Evolutionary conservation across 2,113 vertebrate genomes (phyloP).

Genomic region (Cynoglossus semilaevis): DNA sequence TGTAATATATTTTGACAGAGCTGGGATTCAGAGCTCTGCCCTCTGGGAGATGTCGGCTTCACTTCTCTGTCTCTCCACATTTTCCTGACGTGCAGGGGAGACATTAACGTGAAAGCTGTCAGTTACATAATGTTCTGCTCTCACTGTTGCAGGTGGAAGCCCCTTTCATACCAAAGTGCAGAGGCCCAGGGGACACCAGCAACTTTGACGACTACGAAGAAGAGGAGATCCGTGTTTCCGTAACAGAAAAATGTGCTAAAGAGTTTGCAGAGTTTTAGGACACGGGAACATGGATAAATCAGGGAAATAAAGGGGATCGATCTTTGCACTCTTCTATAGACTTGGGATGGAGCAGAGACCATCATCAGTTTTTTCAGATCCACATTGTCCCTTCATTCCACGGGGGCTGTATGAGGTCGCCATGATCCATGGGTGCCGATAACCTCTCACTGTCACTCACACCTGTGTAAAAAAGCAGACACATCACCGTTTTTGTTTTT

Average conservation of each 20-base stretch:
- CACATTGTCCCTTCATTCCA: slow-evolving; percentile 95
- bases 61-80: neutral
- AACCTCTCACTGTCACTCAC: slow-evolving; percentile 84
- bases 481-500: slow-evolving; percentile 73
- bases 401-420: slow-evolving; percentile 87
- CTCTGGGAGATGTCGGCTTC: neutral
- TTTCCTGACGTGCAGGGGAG: slow-evolving; percentile 3
- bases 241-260: slow-evolving; percentile 97
- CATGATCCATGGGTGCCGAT: slow-evolving; percentile 86
- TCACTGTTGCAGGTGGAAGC: slow-evolving; percentile 87
- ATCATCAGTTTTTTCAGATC: slow-evolving; percentile 80
- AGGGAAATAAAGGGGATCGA: slow-evolving; percentile 85
- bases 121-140: neutral
- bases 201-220: slow-evolving; percentile 99
- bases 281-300: slow-evolving; percentile 79
- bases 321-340: slow-evolving; percentile 95
- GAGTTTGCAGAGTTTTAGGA: slow-evolving; percentile 98
- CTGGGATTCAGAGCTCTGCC: neutral
- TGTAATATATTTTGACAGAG: neutral
- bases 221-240: slow-evolving; percentile 95
- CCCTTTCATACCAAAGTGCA: slow-evolving; percentile 99
- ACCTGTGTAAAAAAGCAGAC: slow-evolving; percentile 88
- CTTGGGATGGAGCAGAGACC: slow-evolving; percentile 88
- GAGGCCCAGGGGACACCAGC: slow-evolving; percentile 98
- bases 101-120: slow-evolving; percentile 2